Evolutionary conservation across 2,113 vertebrate species (phyloP), one percentile per base, ranked within the genome.

Genomic region (Bucco capensis): DNA sequence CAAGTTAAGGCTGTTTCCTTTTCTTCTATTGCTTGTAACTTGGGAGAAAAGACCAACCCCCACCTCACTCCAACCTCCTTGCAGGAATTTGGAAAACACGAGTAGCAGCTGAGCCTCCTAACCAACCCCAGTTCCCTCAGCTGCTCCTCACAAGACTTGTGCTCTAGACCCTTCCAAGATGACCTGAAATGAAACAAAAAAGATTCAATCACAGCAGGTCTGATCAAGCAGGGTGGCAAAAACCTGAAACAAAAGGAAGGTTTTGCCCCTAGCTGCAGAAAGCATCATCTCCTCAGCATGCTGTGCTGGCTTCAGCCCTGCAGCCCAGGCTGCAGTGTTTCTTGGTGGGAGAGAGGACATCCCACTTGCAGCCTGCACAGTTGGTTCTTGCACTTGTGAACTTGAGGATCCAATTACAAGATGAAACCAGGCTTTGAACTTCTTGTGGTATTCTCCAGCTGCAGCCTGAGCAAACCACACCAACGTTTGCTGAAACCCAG

Each of bases 401-500:
- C 86, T 88, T 35, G 80, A 57, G 74, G 90, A 64, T 96, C 94
- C 62, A 13, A 24, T 93, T 96, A 90, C 92, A 90, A 70, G 90
- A 92, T 90, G 90, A 86, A 92, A 84, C 80, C 6, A 8, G 1
- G 73, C 94, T 96, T 95, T 96, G 90, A 96, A 96, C 80, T 88
- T 86, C 93, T 92, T 10, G 83, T 92, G 95, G 93, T 94, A 90
- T 96, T 96, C 75, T 62, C 83, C 93, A 94, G 83, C 93, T 94
- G 93, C 86, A 86, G 74, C 92, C 80, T 81, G 47, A 2, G 58
- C 83, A 84, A 86, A 95, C 86, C 49, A 0, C 93, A 91, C 33
- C 53, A 10, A 22, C 1, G 5, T 61, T 74, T 86, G 69, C 80
- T 92, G 94, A 92, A 90, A 77, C 61, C 1, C 2, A 80, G 47